A percentile compares a stretch with the other conserved stretches of the same genome.
These are phyloP conservation scores for Zoanthus solanderi DNA, from an alignment of 92 coral and sea anemone species.

Conservation along the genomic window DNA sequence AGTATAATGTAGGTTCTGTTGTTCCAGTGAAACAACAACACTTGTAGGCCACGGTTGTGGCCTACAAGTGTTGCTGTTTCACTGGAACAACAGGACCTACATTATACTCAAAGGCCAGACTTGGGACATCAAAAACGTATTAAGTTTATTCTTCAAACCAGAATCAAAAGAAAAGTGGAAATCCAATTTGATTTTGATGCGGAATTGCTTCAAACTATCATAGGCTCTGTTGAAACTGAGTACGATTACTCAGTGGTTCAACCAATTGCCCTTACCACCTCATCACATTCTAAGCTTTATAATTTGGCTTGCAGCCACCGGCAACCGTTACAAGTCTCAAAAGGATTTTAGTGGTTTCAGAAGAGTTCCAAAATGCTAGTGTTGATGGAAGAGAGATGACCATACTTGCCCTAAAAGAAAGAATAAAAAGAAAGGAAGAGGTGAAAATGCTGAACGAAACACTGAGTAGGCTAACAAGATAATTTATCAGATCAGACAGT, in stretches of 20 bases:
- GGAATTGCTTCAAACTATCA: slow-evolving; percentile 49
- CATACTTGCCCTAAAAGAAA: slow-evolving; percentile 33
- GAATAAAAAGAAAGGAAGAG: slow-evolving; percentile 42
- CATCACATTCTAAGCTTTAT: slow-evolving; percentile 53
- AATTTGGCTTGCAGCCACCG: slow-evolving; percentile 56
- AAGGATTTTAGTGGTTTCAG: slow-evolving; percentile 43
- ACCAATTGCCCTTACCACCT: slow-evolving; percentile 38
- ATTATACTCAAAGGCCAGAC: slow-evolving; percentile 36
- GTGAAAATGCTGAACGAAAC: slow-evolving; percentile 35
- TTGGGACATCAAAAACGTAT: slow-evolving; percentile 44
- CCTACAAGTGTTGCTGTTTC: slow-evolving; percentile 30
- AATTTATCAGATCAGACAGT: slow-evolving; percentile 39
- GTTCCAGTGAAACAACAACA: background rate
- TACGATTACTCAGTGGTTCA: slow-evolving; percentile 56
- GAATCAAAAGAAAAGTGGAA: background rate
- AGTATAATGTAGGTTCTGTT: too few species aligned
- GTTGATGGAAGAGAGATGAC: slow-evolving; percentile 56
- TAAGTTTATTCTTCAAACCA: slow-evolving; percentile 26
- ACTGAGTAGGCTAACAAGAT: slow-evolving; percentile 30
- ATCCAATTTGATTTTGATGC: slow-evolving; percentile 55
- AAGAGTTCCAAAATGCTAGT: slow-evolving; percentile 44
- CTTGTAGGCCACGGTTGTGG: slow-evolving; percentile 16
- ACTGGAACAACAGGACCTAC: slow-evolving; percentile 27
- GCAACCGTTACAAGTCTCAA: slow-evolving; percentile 48
- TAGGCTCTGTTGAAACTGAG: slow-evolving; percentile 63